phyloP scores from a whole-genome alignment of 2,113 vertebrate genomes.

The Callorhinus ursinus region DNA sequence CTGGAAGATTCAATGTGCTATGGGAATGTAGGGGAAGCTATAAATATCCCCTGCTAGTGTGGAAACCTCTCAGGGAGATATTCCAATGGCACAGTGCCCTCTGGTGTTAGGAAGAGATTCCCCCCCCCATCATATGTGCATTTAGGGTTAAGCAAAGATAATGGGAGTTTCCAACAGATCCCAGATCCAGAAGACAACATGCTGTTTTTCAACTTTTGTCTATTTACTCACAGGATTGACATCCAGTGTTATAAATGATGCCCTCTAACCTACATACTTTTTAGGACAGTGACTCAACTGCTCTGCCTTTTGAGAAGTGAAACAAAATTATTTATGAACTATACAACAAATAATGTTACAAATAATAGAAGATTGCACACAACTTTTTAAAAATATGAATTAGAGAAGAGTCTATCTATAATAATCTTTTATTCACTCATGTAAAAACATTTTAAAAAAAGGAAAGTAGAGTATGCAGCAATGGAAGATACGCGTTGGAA shows the following conservation, averaged over 20 bases:
- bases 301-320: neutral
- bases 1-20: neutral
- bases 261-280: neutral
- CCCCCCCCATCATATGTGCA: neutral
- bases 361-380: neutral
- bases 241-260: neutral
- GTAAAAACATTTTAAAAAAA: neutral
- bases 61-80: neutral
- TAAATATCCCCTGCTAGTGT: neutral
- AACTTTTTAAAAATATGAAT: neutral
- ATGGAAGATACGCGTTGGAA: neutral
- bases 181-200: neutral
- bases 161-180: neutral
- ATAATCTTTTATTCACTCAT: neutral
- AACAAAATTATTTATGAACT: neutral
- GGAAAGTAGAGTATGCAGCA: neutral
- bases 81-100: neutral
- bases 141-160: neutral
- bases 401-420: neutral
- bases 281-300: neutral
- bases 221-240: neutral
- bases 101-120: conserved; percentile 12
- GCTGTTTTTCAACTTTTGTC: neutral
- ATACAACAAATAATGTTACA: neutral
- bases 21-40: neutral